A percentile compares a stretch with the other conserved stretches of the same genome.
Conservation (phyloP, 2,113 vertebrate genomes). For the Casuarius casuarius region DNA sequence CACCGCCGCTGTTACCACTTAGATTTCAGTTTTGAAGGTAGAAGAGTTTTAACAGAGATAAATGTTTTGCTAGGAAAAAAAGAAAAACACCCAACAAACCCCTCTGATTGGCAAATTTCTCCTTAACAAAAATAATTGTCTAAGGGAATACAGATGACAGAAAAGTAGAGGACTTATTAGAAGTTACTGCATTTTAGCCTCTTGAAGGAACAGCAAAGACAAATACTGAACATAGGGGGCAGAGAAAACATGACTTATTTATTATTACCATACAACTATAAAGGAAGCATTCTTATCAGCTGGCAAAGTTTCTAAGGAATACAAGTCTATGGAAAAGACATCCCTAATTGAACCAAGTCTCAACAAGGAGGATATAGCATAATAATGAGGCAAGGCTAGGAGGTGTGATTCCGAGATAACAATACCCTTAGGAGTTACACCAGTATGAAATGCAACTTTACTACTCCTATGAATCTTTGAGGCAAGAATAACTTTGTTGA, state of each 20-base stretch:
- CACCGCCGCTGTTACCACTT: not conserved
- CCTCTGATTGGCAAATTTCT: conserved; percentile 7
- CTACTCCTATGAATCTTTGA: conserved; percentile 56
- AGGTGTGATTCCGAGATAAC: conserved; percentile 67
- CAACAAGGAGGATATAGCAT: conserved; percentile 62
- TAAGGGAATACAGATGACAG: not conserved
- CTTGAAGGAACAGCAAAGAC: not conserved
- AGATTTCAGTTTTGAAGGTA: not conserved
- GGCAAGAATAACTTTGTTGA: conserved; percentile 43
- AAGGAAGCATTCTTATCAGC: conserved; percentile 68
- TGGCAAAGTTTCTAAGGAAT: conserved; percentile 64
- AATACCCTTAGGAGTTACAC: conserved; percentile 45
- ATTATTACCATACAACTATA: conserved; percentile 32
- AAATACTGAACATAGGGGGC: not conserved
- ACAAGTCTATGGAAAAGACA: conserved; percentile 69
- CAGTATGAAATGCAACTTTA: conserved; percentile 51
- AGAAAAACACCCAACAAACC: not conserved
- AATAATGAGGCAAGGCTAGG: conserved; percentile 67
- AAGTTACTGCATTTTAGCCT: not conserved
- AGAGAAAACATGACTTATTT: conserved; percentile 31
- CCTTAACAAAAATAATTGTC: not conserved
- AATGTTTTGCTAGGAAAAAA: not conserved
- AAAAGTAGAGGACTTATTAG: not conserved
- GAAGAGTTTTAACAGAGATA: not conserved
- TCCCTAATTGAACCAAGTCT: conserved; percentile 57